Base-by-base conservation (phyloP, 1,140 invertebrate genomes). In the Mizuhopecten yessoensis region DNA sequence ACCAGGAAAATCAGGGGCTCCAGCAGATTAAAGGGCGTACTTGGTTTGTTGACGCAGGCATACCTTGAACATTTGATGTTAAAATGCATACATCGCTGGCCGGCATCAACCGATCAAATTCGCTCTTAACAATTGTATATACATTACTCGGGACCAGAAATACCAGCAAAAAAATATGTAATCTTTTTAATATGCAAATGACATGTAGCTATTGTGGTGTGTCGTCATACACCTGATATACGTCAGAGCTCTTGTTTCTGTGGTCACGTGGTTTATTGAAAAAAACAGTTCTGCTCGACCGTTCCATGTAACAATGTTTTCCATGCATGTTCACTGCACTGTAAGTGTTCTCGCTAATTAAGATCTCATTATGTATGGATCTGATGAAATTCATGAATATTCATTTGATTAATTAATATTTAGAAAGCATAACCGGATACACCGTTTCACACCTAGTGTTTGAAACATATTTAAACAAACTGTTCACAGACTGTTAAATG, bases 81-180 rank as follows among this genome's bases (percentile, higher is more conserved):
- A 0, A 29, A 1, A 29, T 3, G 23, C 29, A n/a, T 75, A 29
- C 20, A 17, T 7, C 36, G 57, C 9, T 75, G 57, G 5, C n/a
- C 57, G 2, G 57, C 57, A 75, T 75, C n/a, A 75, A 75, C n/a
- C 23, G 5, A 75, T 75, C 57, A 75, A 75, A 5, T 75, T 2
- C 11, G 57, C 57, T n/a, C 57, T 75, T 2, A 75, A 5, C 57
- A 75, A n/a, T 75, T 75, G 57, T 75, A 75, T 29, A 75, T 75
- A 75, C n/a, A 75, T 75, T 75, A 75, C 57, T 75, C n/a, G 57
- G 57, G 57, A 75, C 57, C 57, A 75, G 23, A 75, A 75, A 75
- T 75, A 75, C 57, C 57, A 75, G 23, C 57, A 75, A 75, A 75
- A n/a, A 29, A 75, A 75, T 29, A 29, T 75, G 57, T 75, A 75